Percentiles rank a stretch among this genome's conserved stretches.
Evolutionary conservation across 2,797 vertebrate species (phyloP).

Genomic region (Lates japonicus): DNA sequence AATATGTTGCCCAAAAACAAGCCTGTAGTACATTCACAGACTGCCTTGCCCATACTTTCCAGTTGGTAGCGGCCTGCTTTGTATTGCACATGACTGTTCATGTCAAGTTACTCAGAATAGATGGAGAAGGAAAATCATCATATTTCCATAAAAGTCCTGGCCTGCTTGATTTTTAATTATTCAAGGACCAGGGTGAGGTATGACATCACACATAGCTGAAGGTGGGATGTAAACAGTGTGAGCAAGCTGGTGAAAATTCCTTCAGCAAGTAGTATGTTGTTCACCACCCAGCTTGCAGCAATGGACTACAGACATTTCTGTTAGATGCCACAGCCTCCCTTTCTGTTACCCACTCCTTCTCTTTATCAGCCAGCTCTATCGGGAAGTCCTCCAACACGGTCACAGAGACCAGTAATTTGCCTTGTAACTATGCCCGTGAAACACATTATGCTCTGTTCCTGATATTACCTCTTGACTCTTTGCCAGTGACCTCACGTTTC

Average conservation of each 20-base stretch:
- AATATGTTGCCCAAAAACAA: background rate
- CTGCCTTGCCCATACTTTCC: background rate
- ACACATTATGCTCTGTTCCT: conserved; percentile 43
- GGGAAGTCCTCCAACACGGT: conserved; percentile 25
- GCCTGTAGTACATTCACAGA: background rate
- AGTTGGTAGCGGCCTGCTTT: conserved; percentile 6
- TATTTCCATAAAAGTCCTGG: conserved; percentile 22
- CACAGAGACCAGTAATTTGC: conserved; percentile 23
- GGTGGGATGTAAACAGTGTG: conserved; percentile 21
- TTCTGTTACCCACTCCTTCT: conserved; percentile 21
- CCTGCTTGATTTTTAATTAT: conserved; percentile 38
- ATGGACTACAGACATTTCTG: background rate
- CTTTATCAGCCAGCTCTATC: conserved; percentile 29
- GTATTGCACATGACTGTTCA: conserved; percentile 14
- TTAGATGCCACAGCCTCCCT: conserved; percentile 1
- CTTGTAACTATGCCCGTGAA: conserved; percentile 45
- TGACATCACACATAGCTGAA: conserved; percentile 35
- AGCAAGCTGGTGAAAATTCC: conserved; percentile 2
- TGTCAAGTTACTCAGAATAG: conserved; percentile 19
- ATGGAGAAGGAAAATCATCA: conserved; percentile 46
- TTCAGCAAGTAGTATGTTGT: background rate
- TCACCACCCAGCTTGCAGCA: background rate
- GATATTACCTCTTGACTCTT: conserved; percentile 39
- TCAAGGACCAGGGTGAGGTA: conserved; percentile 13
- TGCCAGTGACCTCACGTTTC: conserved; percentile 51